Evolutionary conservation across 2,113 vertebrate species (phyloP).

Genomic region (Aspiorhynchus laticeps): DNA sequence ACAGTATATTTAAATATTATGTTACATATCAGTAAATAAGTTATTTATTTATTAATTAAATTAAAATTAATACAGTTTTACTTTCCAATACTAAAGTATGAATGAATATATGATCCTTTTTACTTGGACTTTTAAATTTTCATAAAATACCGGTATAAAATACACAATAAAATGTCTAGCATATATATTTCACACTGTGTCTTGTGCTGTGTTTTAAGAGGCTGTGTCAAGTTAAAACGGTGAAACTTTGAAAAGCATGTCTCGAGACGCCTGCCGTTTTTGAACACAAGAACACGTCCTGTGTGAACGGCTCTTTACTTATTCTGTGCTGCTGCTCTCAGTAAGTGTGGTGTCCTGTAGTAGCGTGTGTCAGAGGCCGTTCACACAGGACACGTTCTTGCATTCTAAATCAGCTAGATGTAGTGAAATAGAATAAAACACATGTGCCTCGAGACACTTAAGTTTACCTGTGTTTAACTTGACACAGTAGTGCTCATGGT

Average conservation of each 20-base stretch:
- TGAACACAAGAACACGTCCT: neutral
- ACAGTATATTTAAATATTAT: too few relatives aligned
- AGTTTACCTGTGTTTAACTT: neutral
- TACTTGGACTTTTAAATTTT: neutral
- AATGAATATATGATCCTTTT: too few relatives aligned
- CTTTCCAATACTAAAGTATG: too few relatives aligned
- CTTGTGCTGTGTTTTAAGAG: neutral
- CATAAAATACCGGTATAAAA: neutral
- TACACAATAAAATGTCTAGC: neutral
- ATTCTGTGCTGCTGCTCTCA: neutral
- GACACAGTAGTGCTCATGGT: neutral
- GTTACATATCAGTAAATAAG: too few relatives aligned
- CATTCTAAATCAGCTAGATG: neutral
- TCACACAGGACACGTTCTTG: neutral
- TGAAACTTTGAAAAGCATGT: neutral
- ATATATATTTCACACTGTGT: neutral
- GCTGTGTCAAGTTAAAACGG: neutral
- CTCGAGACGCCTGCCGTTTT: neutral
- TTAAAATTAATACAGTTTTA: too few relatives aligned
- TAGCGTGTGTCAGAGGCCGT: slow-evolving; percentile 17
- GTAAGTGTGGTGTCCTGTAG: neutral
- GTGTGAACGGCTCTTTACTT: slow-evolving; percentile 13
- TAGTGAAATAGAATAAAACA: neutral
- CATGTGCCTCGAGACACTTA: neutral
- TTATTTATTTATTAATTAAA: too few relatives aligned